These are phyloP conservation scores for Sinella curviseta DNA, from an alignment of 1,140 invertebrate genomes.

Conservation along the genomic window DNA sequence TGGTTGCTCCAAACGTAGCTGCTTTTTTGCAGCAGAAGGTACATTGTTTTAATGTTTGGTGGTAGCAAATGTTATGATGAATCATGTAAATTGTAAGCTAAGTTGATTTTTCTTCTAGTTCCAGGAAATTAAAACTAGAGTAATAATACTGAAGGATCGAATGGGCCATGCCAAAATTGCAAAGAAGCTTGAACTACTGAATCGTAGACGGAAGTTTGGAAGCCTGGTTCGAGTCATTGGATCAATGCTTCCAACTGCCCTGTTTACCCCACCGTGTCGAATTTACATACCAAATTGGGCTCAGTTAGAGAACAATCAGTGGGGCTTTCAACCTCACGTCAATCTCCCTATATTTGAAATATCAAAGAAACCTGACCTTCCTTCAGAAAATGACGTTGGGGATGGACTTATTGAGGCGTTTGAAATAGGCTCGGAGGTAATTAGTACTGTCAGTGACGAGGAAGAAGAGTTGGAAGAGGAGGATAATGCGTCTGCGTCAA, in stretches of 20 bases:
- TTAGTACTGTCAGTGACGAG: neutral
- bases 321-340: neutral
- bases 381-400: neutral
- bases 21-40: neutral
- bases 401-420: constrained; percentile 14
- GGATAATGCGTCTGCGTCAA: neutral
- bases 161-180: neutral
- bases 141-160: neutral
- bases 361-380: neutral
- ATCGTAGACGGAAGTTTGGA: constrained; percentile 12
- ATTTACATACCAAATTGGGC: constrained; percentile 9
- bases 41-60: neutral
- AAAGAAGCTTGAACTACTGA: neutral
- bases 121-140: neutral
- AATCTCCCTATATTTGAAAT: too few relatives aligned
- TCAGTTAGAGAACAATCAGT: neutral
- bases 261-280: neutral
- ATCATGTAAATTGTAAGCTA: too few relatives aligned
- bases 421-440: neutral
- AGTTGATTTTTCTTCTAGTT: neutral
- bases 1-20: neutral
- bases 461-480: neutral
- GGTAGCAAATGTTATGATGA: too few relatives aligned
- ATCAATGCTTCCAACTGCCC: neutral
- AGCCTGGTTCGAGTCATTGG: constrained; percentile 15